Percentiles rank a stretch among this genome's conserved stretches.
These are phyloP conservation scores for Aphidius ervi DNA, from an alignment of 1,140 invertebrate genomes.

Conservation along the genomic window DNA sequence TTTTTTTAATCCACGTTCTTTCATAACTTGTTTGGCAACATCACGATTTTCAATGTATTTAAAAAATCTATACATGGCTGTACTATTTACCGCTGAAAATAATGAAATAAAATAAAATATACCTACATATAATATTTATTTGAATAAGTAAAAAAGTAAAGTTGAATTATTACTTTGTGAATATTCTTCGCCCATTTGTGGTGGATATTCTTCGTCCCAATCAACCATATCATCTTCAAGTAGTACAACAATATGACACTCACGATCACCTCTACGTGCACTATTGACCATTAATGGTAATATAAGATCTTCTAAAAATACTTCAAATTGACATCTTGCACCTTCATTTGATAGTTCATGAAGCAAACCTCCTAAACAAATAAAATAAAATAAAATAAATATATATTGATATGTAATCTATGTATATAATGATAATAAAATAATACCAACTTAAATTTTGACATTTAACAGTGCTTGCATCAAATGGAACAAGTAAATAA, in stretches of 20 bases:
- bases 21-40: constrained; percentile 97
- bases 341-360: constrained; percentile 99
- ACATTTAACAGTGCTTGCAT: constrained; percentile 92
- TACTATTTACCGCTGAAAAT: constrained; percentile 70
- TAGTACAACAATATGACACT: constrained; percentile 92
- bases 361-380: constrained; percentile 71
- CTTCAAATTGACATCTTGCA: constrained; percentile 92
- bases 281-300: constrained; percentile 94
- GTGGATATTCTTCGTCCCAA: constrained; percentile 98
- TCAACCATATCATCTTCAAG: constrained; percentile 95
- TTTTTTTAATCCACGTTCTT: constrained; percentile 97
- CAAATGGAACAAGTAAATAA: constrained; percentile 96
- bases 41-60: constrained; percentile 99
- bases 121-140: background rate
- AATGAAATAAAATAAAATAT: too few relatives aligned
- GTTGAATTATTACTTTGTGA: constrained; percentile 72
- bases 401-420: constrained; percentile 24
- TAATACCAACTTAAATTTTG: constrained; percentile 80
- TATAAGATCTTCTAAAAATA: constrained; percentile 92
- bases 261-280: constrained; percentile 83
- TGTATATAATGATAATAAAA: too few relatives aligned
- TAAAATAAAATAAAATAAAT: constrained; percentile 15
- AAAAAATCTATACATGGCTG: constrained; percentile 95
- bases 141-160: background rate
- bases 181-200: constrained; percentile 98